A percentile compares a stretch with the other conserved stretches of the same genome.
Conservation (phyloP, 2,113 vertebrate species). For the Hystrix cristata region DNA sequence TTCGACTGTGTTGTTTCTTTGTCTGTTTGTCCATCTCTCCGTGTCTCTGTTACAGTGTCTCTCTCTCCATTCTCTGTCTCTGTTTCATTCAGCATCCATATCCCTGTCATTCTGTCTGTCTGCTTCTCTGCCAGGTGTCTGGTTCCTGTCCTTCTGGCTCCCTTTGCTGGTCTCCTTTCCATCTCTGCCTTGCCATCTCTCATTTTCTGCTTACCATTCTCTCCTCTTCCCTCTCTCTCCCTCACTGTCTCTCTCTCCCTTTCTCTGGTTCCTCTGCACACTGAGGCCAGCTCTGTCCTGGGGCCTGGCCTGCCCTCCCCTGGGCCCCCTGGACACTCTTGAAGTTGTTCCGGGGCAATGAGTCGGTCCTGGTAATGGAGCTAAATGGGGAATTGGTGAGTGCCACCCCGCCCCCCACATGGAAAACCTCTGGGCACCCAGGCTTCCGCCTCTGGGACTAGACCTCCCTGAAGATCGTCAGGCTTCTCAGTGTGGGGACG, state of each 20-base stretch:
- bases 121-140: not conserved
- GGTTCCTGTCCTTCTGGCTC: not conserved
- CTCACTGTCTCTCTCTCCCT: not conserved
- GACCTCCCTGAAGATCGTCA: slow-evolving; percentile 57
- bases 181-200: not conserved
- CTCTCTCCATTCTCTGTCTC: not conserved
- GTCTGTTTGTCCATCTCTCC: no score
- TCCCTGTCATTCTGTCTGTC: not conserved
- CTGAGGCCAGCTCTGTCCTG: not conserved
- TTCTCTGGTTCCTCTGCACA: not conserved
- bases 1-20: not conserved
- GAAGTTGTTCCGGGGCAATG: not conserved
- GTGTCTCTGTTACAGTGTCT: not conserved
- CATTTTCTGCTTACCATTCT: not conserved
- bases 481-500: not conserved
- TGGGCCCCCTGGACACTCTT: not conserved
- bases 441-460: not conserved
- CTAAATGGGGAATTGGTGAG: not conserved
- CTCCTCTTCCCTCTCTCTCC: not conserved
- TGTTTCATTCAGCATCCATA: not conserved
- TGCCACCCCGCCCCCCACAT: not conserved
- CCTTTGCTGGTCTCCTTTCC: not conserved
- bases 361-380: not conserved
- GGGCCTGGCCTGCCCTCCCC: not conserved
- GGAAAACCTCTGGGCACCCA: not conserved